Conservation (phyloP, 2,888 invertebrate genomes). For the Meiosimyza decipiens region DNA sequence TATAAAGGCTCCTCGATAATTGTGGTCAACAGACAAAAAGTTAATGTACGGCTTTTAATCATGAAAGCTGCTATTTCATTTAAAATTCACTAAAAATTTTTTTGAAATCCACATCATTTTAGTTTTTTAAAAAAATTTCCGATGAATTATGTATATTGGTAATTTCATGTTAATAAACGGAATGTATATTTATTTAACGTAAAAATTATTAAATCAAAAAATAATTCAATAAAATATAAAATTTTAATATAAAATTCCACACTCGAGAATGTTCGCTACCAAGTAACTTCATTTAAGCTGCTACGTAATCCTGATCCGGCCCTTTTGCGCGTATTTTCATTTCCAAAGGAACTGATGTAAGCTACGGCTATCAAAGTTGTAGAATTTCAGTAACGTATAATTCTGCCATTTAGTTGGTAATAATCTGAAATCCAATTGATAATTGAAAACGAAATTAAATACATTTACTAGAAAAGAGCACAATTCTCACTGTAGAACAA, state of each 20-base stretch:
- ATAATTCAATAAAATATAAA: background rate
- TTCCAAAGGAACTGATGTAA: constrained; percentile 64
- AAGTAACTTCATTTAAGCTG: background rate
- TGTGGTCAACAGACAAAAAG: too few relatives aligned
- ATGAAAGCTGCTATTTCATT: too few relatives aligned
- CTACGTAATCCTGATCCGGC: too few relatives aligned
- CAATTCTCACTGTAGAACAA: background rate
- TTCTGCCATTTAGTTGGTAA: constrained; percentile 65
- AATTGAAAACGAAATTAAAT: constrained; percentile 34
- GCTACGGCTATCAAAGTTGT: constrained; percentile 62
- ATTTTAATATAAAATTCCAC: constrained; percentile 25
- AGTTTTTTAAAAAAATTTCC: too few relatives aligned
- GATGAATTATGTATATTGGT: too few relatives aligned
- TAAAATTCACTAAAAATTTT: too few relatives aligned
- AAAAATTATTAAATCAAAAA: too few relatives aligned
- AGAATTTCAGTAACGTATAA: constrained; percentile 60
- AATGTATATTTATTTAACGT: too few relatives aligned
- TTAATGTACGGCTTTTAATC: too few relatives aligned
- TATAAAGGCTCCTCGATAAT: too few relatives aligned
- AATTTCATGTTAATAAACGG: too few relatives aligned
- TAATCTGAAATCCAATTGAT: constrained; percentile 50
- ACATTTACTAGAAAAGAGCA: background rate
- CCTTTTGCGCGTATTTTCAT: constrained; percentile 40
- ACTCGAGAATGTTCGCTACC: background rate
- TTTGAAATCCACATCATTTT: too few relatives aligned